Evolutionary conservation across 2,797 vertebrate genomes (phyloP), one percentile per base, ranked within the genome.

Genomic region (Chloroceryle amazona): DNA sequence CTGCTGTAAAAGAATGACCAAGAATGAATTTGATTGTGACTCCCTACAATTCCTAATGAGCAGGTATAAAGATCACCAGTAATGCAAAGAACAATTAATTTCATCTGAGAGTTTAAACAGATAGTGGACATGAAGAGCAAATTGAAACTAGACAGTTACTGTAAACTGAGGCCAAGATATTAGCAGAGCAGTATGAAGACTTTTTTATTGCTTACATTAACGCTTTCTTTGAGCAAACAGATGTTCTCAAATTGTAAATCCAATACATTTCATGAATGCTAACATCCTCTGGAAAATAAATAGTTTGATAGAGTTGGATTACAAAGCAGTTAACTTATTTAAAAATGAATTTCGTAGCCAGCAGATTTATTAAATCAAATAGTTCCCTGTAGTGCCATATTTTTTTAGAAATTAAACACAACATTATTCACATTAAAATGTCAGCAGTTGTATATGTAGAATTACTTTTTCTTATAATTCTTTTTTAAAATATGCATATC

Each of bases 231-330:
- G 61, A 90, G 62, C 91, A 95, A 96, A 90, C 86, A 96, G 91
- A 95, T 90, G 80, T 90, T 95, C 87, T 62, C 90, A 87, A 92
- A 93, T 55, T 86, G 66, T 81, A 91, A 95, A 91, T 81, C 61
- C 2, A 79, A 78, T 52, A 72, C 35, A 94, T 86, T 80, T 86
- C 66, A 89, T 67, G 76, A 96, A 95, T 86, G 62, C 17, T 95
- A 93, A 88, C 70, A 88, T 84, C 33, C 85, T 91, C 62, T 60
- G 55, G 70, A 95, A 96, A 96, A 94, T 83, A 95, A 84, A 76
- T 61, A 62, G 33, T 37, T 93, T 83, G 51, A 20, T 93, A 65
- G 57, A 51, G 41, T 60, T 84, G 58, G 35, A 88, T 93, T 85
- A 79, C 20, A 73, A 85, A 78, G 41, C 90, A 76, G 10, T 74